Percentiles rank a stretch among this genome's conserved stretches.
phyloP scores from a whole-genome alignment of 35 echinoderm and acorn worm genomes.

The Ptychodera flava region DNA sequence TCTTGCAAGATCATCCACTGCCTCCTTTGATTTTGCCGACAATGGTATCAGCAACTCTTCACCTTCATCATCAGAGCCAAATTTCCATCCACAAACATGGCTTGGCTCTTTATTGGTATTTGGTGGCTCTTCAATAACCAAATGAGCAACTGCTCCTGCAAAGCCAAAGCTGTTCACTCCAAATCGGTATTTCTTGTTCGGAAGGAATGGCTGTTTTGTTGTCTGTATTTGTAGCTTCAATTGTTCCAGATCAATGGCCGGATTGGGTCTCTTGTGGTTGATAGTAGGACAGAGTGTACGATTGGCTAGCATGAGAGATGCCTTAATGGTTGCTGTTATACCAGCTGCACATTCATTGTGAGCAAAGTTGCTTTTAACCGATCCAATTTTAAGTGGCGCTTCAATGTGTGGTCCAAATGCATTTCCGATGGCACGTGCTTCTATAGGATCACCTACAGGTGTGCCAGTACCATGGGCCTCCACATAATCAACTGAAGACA shows the following conservation, averaged over 20 bases:
- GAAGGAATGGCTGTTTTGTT: constrained; percentile 21
- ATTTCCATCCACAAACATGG: constrained; percentile 57
- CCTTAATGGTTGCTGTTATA: constrained; percentile 73
- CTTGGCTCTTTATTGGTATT: not conserved
- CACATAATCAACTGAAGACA: constrained; percentile 62
- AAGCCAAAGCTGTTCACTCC: constrained; percentile 88
- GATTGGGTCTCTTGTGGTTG: constrained; percentile 66
- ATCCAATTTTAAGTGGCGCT: constrained; percentile 73
- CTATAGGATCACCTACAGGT: constrained; percentile 89
- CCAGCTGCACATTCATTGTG: too few relatives aligned
- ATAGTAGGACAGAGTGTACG: constrained; percentile 57
- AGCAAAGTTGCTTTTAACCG: constrained; percentile 90
- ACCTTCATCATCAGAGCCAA: constrained; percentile 53
- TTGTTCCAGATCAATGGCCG: constrained; percentile 51
- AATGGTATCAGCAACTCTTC: constrained; percentile 60
- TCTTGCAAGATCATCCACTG: constrained; percentile 44
- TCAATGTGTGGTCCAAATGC: constrained; percentile 31
- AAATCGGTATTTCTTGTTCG: constrained; percentile 48
- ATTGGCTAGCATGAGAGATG: constrained; percentile 79
- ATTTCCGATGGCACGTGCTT: constrained; percentile 75
- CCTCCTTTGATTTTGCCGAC: constrained; percentile 71
- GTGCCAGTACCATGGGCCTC: constrained; percentile 96
- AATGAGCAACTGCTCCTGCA: constrained; percentile 82
- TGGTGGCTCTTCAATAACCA: constrained; percentile 78
- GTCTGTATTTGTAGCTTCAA: constrained; percentile 37